Base-by-base conservation (phyloP, 2,888 invertebrate genomes). In the Entomobrya multifasciata region DNA sequence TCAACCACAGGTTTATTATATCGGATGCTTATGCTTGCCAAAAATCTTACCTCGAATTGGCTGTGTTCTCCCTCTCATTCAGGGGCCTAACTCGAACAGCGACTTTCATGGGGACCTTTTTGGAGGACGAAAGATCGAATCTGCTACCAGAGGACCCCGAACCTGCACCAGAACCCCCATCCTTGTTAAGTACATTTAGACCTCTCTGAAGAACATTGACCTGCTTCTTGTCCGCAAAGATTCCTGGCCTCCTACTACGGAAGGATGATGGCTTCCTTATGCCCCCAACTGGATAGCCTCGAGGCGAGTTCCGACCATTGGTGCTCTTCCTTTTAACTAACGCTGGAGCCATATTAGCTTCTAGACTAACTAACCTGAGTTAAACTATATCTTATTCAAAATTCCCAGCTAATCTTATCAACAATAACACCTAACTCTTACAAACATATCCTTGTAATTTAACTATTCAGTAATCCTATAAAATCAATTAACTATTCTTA, bases 61-160 rank as follows among this genome's bases (percentile, higher is more conserved):
- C 87, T 6, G 88, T 94, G 87, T 93, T 91, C 93, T 97, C 97
- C 44, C 93, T 94, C 0, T 94, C 93, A 92, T 96, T 97, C 77
- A 95, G 93, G 1, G 97, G 97, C n/a, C 98, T 94, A 1, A 97
- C 95, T 67, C 98, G 94, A 0, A 98, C 96, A 76, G 96, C 96
- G 4, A 98, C 97, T 93, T 95, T 95, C 30, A 97, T 95, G 13
- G 77, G 41, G 1, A 20, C 65, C 4, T 74, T 74, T 10, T n/a
- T 70, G 2, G 52, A 30, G 4, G 4, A 4, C 0, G 17, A 17
- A 15, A n/a, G n/a, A 1, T 1, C 49, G n/a, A n/a, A n/a, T n/a
- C n/a, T n/a, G n/a, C n/a, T n/a, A n/a, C 25, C 49, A 1, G 72
- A 49, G 10, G 27, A 17, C 4, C 0, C 72, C 8, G n/a, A 8